Conservation (phyloP, 1,140 invertebrate species). For the Spodoptera litura region DNA sequence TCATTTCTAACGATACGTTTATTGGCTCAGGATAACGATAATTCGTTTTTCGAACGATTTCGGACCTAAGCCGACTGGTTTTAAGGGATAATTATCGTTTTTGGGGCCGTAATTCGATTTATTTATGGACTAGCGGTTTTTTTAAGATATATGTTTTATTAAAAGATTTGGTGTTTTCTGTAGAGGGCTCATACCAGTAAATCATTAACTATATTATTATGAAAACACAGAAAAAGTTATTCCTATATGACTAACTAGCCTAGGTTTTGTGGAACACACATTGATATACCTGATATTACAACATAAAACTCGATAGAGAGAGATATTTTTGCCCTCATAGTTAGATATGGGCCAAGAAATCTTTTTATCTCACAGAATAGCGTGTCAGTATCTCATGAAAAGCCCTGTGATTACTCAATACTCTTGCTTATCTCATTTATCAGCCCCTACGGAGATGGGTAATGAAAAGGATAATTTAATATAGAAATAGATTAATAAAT, state of each 20-base stretch:
- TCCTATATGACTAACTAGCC: too few relatives aligned
- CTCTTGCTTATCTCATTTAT: slow-evolving; percentile 17
- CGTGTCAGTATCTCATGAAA: slow-evolving; percentile 43
- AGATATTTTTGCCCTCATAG: too few relatives aligned
- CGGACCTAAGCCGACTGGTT: not conserved
- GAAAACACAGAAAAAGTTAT: too few relatives aligned
- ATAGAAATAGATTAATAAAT: not conserved
- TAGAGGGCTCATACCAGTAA: too few relatives aligned
- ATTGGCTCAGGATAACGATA: not conserved
- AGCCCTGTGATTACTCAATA: slow-evolving; percentile 38
- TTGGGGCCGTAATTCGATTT: too few relatives aligned
- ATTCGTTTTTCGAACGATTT: not conserved
- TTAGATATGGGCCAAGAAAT: not conserved
- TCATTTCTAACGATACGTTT: not conserved
- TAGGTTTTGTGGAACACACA: too few relatives aligned
- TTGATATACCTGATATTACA: not conserved
- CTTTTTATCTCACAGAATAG: slow-evolving; percentile 10
- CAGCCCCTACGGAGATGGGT: not conserved
- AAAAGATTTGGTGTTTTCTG: too few relatives aligned
- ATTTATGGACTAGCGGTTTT: too few relatives aligned
- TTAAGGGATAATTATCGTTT: too few relatives aligned
- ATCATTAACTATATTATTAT: too few relatives aligned
- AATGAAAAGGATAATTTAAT: not conserved
- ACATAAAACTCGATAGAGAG: too few relatives aligned
- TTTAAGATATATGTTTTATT: too few relatives aligned